Conservation (phyloP, 2,113 vertebrate species). For the Rafetus swinhoei region DNA sequence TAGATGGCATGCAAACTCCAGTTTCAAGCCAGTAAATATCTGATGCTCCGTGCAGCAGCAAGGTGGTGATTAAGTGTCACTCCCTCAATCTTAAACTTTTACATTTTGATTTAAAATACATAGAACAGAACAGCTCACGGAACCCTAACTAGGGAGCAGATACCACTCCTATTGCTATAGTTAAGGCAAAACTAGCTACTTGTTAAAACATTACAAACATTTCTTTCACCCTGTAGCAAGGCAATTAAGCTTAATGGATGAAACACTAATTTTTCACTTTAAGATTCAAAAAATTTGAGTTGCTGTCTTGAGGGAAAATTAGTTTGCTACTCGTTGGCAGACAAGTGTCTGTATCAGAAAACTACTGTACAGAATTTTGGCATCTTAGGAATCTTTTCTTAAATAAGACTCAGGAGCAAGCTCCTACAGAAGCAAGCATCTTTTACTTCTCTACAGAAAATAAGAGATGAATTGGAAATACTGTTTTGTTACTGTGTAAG, state of each 20-base stretch:
- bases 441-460: conserved; percentile 39
- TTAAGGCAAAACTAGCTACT: conserved; percentile 17
- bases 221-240: conserved; percentile 10
- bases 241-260: conserved; percentile 25
- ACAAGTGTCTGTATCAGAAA: conserved; percentile 59
- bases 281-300: not conserved
- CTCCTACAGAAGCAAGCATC: conserved; percentile 25
- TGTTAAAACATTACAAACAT: conserved; percentile 17
- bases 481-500: conserved; percentile 6
- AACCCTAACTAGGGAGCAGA: conserved; percentile 22
- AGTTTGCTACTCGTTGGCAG: conserved; percentile 41
- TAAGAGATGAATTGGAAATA: conserved; percentile 35
- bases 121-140: conserved; percentile 45
- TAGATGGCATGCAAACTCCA: not conserved
- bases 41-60: conserved; percentile 21
- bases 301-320: conserved; percentile 53
- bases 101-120: conserved; percentile 57
- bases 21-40: not conserved
- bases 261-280: conserved; percentile 31
- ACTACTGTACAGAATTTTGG: conserved; percentile 29
- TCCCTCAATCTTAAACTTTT: conserved; percentile 49
- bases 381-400: conserved; percentile 57
- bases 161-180: not conserved
- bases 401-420: conserved; percentile 42
- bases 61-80: conserved; percentile 40